Evolutionary conservation across 2,113 vertebrate genomes (phyloP).

Genomic region (Tringa solitaria): DNA sequence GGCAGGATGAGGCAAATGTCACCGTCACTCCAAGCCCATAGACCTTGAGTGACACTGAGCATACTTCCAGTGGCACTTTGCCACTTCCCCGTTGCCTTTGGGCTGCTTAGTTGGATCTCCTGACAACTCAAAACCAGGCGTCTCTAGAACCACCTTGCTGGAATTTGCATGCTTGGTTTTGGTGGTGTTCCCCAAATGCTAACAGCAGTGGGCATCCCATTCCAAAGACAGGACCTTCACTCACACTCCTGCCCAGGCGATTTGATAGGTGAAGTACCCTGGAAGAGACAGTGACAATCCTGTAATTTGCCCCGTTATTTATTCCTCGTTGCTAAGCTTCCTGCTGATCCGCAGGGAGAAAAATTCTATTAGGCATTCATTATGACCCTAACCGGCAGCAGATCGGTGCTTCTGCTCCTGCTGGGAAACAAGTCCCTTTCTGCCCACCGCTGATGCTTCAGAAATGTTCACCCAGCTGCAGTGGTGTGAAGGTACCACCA

Average conservation of each 20-base stretch:
- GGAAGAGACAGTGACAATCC: not conserved
- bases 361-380: not conserved
- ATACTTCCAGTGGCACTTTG: not conserved
- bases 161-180: not conserved
- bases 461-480: not conserved
- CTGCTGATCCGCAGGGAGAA: not conserved
- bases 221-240: not conserved
- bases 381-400: not conserved
- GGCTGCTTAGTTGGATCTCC: not conserved
- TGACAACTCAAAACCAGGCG: not conserved
- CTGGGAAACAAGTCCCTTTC: not conserved
- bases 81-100: not conserved
- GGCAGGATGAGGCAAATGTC: not conserved
- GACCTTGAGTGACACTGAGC: no score
- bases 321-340: not conserved
- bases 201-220: not conserved
- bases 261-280: not conserved
- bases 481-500: not conserved
- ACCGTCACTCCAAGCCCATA: not conserved
- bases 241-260: not conserved
- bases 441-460: not conserved
- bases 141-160: not conserved
- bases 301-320: not conserved
- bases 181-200: not conserved
- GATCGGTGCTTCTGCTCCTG: not conserved